Conservation (phyloP, 2,888 invertebrate species). For the Tetragnatha montana region DNA sequence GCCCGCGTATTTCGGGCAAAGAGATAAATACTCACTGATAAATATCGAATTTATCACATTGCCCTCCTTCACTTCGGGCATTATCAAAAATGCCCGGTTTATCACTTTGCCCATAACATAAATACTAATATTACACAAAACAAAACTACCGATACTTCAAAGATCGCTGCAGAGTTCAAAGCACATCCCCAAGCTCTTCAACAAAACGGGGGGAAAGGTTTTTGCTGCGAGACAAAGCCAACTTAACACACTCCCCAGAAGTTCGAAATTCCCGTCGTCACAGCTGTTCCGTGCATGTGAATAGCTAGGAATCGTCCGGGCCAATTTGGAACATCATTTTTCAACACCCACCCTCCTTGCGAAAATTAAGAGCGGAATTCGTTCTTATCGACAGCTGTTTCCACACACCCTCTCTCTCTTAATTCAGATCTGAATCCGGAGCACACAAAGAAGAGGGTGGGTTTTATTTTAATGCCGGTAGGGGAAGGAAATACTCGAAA, state of each 20-base stretch:
- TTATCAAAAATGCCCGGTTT: no score
- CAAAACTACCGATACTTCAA: no score
- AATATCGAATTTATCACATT: no score
- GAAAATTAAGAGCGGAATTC: conserved; percentile 31
- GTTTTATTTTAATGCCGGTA: neutral
- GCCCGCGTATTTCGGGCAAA: no score
- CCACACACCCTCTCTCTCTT: conserved; percentile 6
- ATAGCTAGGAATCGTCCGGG: neutral
- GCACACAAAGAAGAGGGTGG: neutral
- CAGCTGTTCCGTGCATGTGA: conserved; percentile 16
- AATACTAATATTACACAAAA: no score
- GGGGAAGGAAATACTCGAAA: neutral
- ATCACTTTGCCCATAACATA: no score
- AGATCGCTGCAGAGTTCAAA: neutral
- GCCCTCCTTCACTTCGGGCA: no score
- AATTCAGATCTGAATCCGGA: neutral
- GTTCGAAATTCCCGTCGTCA: neutral
- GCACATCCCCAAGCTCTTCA: neutral
- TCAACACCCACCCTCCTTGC: conserved; percentile 33
- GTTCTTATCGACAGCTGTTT: conserved; percentile 43
- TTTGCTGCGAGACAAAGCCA: conserved; percentile 13
- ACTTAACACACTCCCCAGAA: neutral
- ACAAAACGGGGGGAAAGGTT: neutral
- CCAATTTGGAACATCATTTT: conserved; percentile 57
- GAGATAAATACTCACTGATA: no score